Evolutionary conservation across 2,113 vertebrate species (phyloP).

Genomic region (Nothocercus nigrocapillus): DNA sequence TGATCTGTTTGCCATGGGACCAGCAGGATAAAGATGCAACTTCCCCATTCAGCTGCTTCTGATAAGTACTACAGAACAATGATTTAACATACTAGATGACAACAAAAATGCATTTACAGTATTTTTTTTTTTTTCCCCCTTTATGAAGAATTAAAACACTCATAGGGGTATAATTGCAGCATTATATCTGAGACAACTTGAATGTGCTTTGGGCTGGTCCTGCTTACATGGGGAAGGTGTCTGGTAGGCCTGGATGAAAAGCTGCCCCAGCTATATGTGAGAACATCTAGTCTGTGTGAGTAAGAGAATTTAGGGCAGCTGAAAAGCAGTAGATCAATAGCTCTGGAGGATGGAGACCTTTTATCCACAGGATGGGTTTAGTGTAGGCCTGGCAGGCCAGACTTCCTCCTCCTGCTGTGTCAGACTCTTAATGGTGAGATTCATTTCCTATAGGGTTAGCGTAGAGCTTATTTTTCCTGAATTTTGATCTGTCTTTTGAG

Average conservation of each 20-base stretch:
- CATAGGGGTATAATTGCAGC: not conserved
- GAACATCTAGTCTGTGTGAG: not conserved
- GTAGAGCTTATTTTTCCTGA: not conserved
- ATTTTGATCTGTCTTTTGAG: not conserved
- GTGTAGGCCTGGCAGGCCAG: not conserved
- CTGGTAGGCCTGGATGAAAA: not conserved
- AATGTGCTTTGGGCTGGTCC: not conserved
- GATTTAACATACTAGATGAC: not conserved
- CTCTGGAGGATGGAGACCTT: not conserved
- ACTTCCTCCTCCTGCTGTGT: not conserved
- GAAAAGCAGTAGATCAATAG: not conserved
- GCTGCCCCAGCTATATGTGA: not conserved
- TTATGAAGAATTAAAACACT: not conserved
- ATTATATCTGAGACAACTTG: not conserved
- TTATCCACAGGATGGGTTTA: not conserved
- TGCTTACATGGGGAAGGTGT: not conserved
- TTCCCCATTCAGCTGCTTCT: slow-evolving; percentile 17
- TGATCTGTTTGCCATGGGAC: slow-evolving; percentile 47
- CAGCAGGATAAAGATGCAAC: slow-evolving; percentile 38
- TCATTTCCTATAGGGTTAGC: not conserved
- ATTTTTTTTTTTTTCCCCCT: not conserved
- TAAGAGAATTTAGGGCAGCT: not conserved
- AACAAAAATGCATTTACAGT: not conserved
- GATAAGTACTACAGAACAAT: not conserved
- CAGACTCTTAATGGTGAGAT: not conserved